Percentiles rank a stretch among this genome's conserved stretches.
These are phyloP conservation scores for Chaetorhynchus papuensis DNA, from an alignment of 2,113 vertebrate species.

Conservation along the genomic window DNA sequence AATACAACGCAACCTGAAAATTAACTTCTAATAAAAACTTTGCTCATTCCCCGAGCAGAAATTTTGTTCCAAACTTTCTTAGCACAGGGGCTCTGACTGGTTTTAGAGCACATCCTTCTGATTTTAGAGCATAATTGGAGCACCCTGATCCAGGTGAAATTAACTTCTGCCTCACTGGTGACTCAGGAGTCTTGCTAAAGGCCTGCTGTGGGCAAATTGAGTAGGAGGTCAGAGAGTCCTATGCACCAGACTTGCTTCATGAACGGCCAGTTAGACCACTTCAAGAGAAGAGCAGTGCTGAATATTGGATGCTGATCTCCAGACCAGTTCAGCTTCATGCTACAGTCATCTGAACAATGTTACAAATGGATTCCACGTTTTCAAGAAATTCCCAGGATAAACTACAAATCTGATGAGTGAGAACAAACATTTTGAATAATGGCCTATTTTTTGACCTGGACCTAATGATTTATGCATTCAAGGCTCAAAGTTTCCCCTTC, in stretches of 20 bases:
- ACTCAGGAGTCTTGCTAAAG: not conserved
- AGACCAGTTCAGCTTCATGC: not conserved
- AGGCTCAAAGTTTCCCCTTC: not conserved
- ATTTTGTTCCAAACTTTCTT: not conserved
- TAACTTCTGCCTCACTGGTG: not conserved
- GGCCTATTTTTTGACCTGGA: not conserved
- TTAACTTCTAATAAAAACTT: not conserved
- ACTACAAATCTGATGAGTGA: not conserved
- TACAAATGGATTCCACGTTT: not conserved
- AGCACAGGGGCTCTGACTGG: not conserved
- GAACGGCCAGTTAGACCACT: not conserved
- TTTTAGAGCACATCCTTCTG: not conserved
- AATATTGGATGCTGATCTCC: not conserved
- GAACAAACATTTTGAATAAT: not conserved
- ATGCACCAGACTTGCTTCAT: fast-evolving
- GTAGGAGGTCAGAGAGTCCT: not conserved
- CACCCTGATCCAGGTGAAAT: not conserved
- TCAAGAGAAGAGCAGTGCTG: not conserved
- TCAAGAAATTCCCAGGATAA: not conserved
- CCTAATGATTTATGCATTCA: conserved; percentile 11
- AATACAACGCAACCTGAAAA: not conserved
- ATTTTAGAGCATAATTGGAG: not conserved
- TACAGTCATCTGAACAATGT: not conserved
- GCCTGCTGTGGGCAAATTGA: not conserved
- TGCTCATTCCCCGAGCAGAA: not conserved